Evolutionary conservation across 2,888 invertebrate species (phyloP).

Genomic region (Drosophila putrida): DNA sequence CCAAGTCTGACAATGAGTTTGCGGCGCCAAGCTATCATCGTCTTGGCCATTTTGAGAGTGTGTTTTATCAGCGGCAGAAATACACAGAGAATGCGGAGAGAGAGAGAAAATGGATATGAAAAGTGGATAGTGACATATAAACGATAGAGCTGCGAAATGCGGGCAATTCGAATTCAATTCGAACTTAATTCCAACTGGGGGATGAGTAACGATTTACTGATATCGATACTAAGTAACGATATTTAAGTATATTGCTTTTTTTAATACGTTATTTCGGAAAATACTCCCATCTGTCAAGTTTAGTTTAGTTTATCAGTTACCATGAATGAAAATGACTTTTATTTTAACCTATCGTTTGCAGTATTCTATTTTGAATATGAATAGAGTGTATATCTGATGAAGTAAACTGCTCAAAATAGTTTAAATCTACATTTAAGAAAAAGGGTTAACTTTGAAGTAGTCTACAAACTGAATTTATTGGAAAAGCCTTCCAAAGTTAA

Average conservation of each 20-base stretch:
- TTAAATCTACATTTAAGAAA: too few relatives aligned
- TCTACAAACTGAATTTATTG: too few relatives aligned
- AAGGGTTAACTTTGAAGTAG: too few relatives aligned
- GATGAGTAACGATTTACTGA: background rate
- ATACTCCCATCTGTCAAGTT: background rate
- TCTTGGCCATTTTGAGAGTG: constrained; percentile 56
- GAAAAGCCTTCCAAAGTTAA: too few relatives aligned
- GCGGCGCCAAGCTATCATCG: constrained; percentile 77
- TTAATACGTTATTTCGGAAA: too few relatives aligned
- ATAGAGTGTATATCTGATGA: too few relatives aligned
- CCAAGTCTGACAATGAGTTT: constrained; percentile 19
- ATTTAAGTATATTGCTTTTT: too few relatives aligned
- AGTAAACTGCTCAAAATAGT: too few relatives aligned
- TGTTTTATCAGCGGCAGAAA: constrained; percentile 53
- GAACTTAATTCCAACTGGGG: background rate
- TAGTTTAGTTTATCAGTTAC: background rate
- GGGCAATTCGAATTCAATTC: constrained; percentile 10
- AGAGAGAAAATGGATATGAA: constrained; percentile 44
- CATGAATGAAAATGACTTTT: too few relatives aligned
- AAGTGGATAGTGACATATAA: constrained; percentile 45
- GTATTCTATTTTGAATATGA: too few relatives aligned
- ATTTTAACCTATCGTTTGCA: too few relatives aligned
- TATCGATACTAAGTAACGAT: background rate
- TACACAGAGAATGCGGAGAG: constrained; percentile 14
- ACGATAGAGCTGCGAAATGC: constrained; percentile 24